Evolutionary conservation across 2,113 vertebrate genomes (phyloP).

Genomic region (Charadrius vociferus): DNA sequence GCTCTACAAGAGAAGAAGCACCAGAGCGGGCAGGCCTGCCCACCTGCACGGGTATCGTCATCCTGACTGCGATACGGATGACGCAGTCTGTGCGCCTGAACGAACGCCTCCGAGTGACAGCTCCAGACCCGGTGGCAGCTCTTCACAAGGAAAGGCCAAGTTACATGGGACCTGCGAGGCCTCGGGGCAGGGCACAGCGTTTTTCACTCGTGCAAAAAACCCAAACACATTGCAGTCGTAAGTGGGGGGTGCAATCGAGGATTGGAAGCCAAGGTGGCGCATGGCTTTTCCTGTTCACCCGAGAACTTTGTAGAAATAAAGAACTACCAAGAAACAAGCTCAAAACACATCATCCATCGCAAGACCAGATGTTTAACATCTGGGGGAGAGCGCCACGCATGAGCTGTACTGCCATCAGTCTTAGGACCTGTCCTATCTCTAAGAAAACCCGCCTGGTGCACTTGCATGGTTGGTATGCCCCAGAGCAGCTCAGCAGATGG

Average conservation of each 20-base stretch:
- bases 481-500: no score
- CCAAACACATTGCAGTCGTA: fast-evolving
- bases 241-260: background rate
- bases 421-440: no score
- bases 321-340: no score
- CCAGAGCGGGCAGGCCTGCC: background rate
- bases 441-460: no score
- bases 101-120: fast-evolving
- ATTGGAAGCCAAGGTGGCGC: background rate
- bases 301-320: no score
- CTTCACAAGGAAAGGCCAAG: background rate
- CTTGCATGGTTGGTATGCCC: no score
- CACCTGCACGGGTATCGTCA: fast-evolving
- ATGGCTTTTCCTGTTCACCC: no score
- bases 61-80: fast-evolving
- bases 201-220: background rate
- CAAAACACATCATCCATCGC: no score
- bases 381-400: no score
- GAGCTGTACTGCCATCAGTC: no score
- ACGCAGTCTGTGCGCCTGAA: fast-evolving
- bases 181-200: background rate
- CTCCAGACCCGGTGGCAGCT: fast-evolving
- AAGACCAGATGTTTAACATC: no score
- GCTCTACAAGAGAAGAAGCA: background rate
- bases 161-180: background rate